These are phyloP conservation scores for Amniataba percoides DNA, from an alignment of 2,797 vertebrate genomes.

Conservation along the genomic window DNA sequence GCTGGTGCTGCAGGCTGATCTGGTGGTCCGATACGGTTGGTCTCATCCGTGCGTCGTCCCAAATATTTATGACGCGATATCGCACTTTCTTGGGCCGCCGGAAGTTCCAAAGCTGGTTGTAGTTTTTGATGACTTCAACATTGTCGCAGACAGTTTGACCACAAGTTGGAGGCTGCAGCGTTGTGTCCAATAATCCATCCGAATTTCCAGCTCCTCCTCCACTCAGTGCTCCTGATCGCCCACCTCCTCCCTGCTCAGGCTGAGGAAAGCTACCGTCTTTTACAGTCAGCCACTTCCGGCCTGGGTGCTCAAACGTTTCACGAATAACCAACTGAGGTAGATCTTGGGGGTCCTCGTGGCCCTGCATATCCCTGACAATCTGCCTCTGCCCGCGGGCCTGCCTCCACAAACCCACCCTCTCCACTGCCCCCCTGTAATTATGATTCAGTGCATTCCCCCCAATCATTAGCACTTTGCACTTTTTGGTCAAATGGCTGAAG, in stretches of 20 bases:
- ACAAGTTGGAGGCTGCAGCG: conserved; percentile 93
- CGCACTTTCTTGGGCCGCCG: conserved; percentile 92
- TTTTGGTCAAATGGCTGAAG: conserved; percentile 95
- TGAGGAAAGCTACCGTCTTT: conserved; percentile 90
- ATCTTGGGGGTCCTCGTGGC: conserved; percentile 85
- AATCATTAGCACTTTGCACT: conserved; percentile 97
- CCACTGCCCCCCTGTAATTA: conserved; percentile 94
- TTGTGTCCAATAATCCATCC: conserved; percentile 90
- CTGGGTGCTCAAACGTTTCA: conserved; percentile 93
- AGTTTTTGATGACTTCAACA: conserved; percentile 91
- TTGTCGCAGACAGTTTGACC: conserved; percentile 98
- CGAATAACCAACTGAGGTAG: conserved; percentile 94
- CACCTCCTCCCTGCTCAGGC: conserved; percentile 80
- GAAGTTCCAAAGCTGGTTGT: conserved; percentile 92
- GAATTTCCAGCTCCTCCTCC: conserved; percentile 79
- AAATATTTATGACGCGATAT: conserved; percentile 95
- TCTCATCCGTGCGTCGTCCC: conserved; percentile 85
- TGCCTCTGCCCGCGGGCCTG: conserved; percentile 91
- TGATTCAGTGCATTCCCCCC: conserved; percentile 95
- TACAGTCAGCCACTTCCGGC: conserved; percentile 89
- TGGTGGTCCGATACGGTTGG: conserved; percentile 94
- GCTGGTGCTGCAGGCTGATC: conserved; percentile 95
- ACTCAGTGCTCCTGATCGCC: conserved; percentile 79
- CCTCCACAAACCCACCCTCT: conserved; percentile 93
- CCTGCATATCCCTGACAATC: conserved; percentile 92